Base-by-base conservation (phyloP, 1,140 invertebrate species). In the Dendroctonus ponderosae region DNA sequence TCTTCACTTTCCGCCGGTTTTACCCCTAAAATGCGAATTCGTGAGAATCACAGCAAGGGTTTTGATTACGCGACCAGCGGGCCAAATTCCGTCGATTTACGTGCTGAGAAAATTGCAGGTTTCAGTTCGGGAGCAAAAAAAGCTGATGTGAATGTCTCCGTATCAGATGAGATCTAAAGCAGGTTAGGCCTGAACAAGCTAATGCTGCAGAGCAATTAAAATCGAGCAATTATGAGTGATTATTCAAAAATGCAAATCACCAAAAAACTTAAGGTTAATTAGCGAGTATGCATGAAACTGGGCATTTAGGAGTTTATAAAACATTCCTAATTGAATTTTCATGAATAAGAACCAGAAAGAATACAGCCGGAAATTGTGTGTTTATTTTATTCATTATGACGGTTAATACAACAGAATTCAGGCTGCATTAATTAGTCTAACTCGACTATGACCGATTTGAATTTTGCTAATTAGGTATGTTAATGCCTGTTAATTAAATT, bases 1-100 rank as follows among this genome's bases (percentile, higher is more conserved):
- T 11, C 42, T 48, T 42, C 59, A 63, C 54, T 63, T 63, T 54
- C 40, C 26, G 56, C 62, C 41, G 51, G 44, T 63, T 61, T 63
- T 56, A 63, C 62, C 50, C 60, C 50, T 62, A 62, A 62, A 62
- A 62, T 44, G 62, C 49, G 38, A 43, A 62, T 51, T 54, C 62
- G 52, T 63, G 62, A 63, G 62, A 63, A 63, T 63, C 62, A 44
- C 62, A 56, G 52, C 62, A 63, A 63, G 62, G 62, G 60, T 51
- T 52, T 51, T 50, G 39, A 50, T 62, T 62, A 43, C 39, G 37
- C 60, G 8, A 40, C 12, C 52, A 43, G 38, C 11, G 62, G 62
- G 62, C 46, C 26, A 54, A 46, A 43, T 54, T 63, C 44, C 54
- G 43, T 42, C 38, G n/a, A 48, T n/a, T 14, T 6, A 9, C 51